phyloP scores from a whole-genome alignment of 2,888 invertebrate genomes.

The Nemotelus nigrinus region DNA sequence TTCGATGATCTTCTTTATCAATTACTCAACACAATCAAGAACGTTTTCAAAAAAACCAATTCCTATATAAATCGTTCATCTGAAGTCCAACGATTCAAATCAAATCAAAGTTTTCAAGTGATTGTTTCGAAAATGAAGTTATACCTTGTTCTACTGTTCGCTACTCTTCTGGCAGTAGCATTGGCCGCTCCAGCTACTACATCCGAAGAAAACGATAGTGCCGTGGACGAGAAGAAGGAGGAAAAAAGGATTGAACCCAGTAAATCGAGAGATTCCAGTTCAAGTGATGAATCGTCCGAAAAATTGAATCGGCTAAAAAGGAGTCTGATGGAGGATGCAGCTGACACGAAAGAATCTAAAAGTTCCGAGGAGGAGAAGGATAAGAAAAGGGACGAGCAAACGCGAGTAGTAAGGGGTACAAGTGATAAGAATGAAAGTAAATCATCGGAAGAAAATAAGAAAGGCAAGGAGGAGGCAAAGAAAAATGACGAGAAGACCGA shows the following conservation, averaged over 20 bases:
- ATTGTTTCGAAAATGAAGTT: background rate
- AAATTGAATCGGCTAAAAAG: background rate
- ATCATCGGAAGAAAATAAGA: background rate
- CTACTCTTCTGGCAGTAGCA: background rate
- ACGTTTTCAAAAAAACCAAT: too few relatives aligned
- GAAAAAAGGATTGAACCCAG: background rate
- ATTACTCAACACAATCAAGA: too few relatives aligned
- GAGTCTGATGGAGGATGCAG: too few relatives aligned
- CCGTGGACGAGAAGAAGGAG: background rate
- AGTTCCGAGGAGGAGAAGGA: background rate
- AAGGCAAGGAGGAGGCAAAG: background rate
- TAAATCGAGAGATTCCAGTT: background rate
- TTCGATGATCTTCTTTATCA: too few relatives aligned
- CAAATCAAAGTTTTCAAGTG: too few relatives aligned
- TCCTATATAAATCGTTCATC: too few relatives aligned
- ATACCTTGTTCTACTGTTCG: background rate
- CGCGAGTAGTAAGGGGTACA: background rate
- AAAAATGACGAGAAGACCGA: background rate
- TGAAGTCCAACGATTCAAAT: too few relatives aligned
- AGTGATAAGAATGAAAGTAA: slow-evolving; percentile 7
- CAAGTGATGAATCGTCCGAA: background rate
- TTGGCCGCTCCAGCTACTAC: background rate
- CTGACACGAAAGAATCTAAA: background rate
- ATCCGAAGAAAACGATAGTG: background rate
- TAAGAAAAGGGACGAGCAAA: background rate